A percentile compares a stretch with the other conserved stretches of the same genome.
Evolutionary conservation across 2,888 invertebrate genomes (phyloP).

Genomic region (Tromatobia lineatoria): DNA sequence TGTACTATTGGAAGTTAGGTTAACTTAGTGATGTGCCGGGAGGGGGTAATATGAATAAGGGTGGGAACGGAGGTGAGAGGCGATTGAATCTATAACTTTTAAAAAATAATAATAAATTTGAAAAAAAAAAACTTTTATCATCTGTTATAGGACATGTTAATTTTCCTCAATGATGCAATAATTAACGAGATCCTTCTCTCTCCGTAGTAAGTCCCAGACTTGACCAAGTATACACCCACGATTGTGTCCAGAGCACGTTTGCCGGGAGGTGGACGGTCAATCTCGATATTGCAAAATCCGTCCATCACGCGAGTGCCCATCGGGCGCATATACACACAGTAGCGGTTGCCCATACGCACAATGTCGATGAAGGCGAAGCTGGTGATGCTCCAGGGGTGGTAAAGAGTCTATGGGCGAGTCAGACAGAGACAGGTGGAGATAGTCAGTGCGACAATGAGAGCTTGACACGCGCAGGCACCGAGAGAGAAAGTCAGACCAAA

Average conservation of each 20-base stretch:
- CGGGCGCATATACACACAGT: slow-evolving; percentile 56
- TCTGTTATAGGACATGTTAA: background rate
- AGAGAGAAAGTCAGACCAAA: slow-evolving; percentile 59
- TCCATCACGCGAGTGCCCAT: slow-evolving; percentile 71
- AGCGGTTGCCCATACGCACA: slow-evolving; percentile 41
- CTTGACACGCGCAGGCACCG: slow-evolving; percentile 41
- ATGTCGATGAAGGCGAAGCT: slow-evolving; percentile 48
- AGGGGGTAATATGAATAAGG: no score
- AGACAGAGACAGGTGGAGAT: slow-evolving; percentile 55
- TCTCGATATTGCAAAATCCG: slow-evolving; percentile 76
- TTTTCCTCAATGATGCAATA: background rate
- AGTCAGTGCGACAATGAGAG: slow-evolving; percentile 60
- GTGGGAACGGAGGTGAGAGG: no score
- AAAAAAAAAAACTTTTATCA: no score
- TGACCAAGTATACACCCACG: background rate
- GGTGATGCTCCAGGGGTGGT: slow-evolving; percentile 27
- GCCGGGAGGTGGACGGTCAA: slow-evolving; percentile 55
- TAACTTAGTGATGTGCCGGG: no score
- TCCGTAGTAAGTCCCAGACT: no score
- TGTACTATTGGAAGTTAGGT: no score
- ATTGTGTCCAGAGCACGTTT: background rate
- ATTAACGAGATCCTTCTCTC: no score
- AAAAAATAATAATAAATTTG: no score
- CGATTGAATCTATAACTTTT: no score
- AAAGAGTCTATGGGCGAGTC: slow-evolving; percentile 40